Evolutionary conservation across 92 coral and sea anemone genomes (phyloP), one percentile per base, ranked within the genome.

Genomic region (Ricordea florida): DNA sequence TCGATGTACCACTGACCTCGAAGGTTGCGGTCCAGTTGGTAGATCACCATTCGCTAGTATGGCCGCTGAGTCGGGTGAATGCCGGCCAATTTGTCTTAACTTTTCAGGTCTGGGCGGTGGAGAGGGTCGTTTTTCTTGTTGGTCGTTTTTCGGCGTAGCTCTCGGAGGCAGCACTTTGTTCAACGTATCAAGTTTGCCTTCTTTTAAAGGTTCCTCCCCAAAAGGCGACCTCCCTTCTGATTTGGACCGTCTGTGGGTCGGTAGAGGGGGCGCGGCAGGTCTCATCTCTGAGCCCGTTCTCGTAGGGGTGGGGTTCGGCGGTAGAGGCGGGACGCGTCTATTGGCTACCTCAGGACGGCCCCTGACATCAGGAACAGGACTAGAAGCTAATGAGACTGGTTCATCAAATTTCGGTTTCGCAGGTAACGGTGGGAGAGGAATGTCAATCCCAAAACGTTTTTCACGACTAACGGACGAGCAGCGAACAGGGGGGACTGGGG

Each of bases 401-500:
- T 70, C 77, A n/a, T 70, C 65, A 56, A 70, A 70, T 42, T 70
- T 73, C 47, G 68, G 68, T 31, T 73, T 61, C n/a, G 80, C 80
- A 5, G 80, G 80, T 35, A 61, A 26, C 2, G 69, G 69, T 4
- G 80, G 80, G 0, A 59, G 29, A 2, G 80, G 80, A 1, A 45
- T 36, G 10, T 73, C 69, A 10, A 44, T 38, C 4, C 61, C 69
- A 25, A 70, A 70, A 0, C 79, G 57, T 47, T 67, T 79, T 32
- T 69, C 75, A 25, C 97, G 88, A 55, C 97, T 85, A 57, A 94
- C 98, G 9, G 98, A 94, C 26, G 92, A 87, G 71, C 93, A 89
- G 61, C 98, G 89, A 21, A 94, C 43, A 10, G 97, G 97, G 18
- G 98, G 98, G 56, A 92, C 36, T 0, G 98, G 98, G 9, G 98